A percentile compares a stretch with the other conserved stretches of the same genome.
These are phyloP conservation scores for Physella acuta DNA, from an alignment of 1,140 invertebrate genomes.

Conservation along the genomic window DNA sequence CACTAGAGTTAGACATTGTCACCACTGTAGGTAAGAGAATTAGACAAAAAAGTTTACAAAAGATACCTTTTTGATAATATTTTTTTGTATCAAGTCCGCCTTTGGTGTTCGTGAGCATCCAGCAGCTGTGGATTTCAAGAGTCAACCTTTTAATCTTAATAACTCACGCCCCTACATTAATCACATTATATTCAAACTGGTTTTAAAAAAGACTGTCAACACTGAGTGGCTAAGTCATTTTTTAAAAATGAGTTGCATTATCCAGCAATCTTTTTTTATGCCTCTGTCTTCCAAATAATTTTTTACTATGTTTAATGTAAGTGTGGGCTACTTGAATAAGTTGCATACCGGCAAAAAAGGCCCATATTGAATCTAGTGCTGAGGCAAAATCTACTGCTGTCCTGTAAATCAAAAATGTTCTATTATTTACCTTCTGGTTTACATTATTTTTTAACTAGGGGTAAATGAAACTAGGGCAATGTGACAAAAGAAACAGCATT, in stretches of 20 bases:
- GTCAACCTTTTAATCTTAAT: not conserved
- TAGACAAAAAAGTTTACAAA: no score
- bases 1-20: no score
- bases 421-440: no score
- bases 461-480: no score
- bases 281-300: not conserved
- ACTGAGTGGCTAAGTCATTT: not conserved
- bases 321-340: not conserved
- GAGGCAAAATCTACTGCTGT: constrained; percentile 57
- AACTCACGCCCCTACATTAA: not conserved
- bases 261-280: not conserved
- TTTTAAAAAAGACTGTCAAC: not conserved
- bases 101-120: not conserved
- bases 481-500: no score
- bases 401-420: constrained; percentile 34
- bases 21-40: no score
- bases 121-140: not conserved
- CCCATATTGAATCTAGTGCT: constrained; percentile 55
- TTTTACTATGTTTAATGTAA: not conserved
- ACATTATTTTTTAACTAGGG: no score
- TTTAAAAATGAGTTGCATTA: not conserved
- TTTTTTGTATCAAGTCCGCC: not conserved
- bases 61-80: not conserved
- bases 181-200: not conserved
- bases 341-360: constrained; percentile 53